These are phyloP conservation scores for Rhadinocentrus ornatus DNA, from an alignment of 2,797 vertebrate genomes.

Conservation along the genomic window DNA sequence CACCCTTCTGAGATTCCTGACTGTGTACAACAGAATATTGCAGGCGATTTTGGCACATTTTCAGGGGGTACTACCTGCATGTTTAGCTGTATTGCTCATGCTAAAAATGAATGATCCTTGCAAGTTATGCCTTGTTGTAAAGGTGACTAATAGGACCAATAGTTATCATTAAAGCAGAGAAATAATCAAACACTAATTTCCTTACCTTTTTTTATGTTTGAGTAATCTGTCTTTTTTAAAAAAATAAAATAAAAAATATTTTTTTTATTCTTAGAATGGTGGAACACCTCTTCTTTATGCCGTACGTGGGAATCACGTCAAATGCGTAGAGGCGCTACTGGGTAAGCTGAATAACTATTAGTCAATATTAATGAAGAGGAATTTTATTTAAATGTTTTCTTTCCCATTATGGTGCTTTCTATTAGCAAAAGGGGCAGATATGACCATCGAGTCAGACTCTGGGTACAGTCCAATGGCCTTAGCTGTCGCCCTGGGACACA, in stretches of 20 bases:
- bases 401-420: constrained; percentile 1
- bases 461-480: constrained; percentile 96
- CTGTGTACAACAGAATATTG: too few species aligned
- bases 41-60: too few species aligned
- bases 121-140: background rate
- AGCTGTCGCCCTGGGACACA: constrained; percentile 93
- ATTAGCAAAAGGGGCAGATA: constrained; percentile 91
- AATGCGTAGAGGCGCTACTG: constrained; percentile 91
- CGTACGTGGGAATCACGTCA: constrained; percentile 93
- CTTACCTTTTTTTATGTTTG: too few species aligned
- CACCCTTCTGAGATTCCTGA: too few species aligned
- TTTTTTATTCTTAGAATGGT: constrained; percentile 87
- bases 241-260: background rate
- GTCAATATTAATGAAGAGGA: background rate
- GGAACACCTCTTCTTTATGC: constrained; percentile 97
- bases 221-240: background rate
- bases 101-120: background rate
- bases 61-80: too few species aligned
- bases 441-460: constrained; percentile 94
- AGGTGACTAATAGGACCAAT: background rate
- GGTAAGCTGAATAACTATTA: constrained; percentile 74
- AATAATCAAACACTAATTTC: too few species aligned
- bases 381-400: constrained; percentile 6
- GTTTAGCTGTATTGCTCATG: background rate
- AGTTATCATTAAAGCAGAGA: too few species aligned